phyloP scores from a whole-genome alignment of 1,140 invertebrate species.

The Heliconius himera region DNA sequence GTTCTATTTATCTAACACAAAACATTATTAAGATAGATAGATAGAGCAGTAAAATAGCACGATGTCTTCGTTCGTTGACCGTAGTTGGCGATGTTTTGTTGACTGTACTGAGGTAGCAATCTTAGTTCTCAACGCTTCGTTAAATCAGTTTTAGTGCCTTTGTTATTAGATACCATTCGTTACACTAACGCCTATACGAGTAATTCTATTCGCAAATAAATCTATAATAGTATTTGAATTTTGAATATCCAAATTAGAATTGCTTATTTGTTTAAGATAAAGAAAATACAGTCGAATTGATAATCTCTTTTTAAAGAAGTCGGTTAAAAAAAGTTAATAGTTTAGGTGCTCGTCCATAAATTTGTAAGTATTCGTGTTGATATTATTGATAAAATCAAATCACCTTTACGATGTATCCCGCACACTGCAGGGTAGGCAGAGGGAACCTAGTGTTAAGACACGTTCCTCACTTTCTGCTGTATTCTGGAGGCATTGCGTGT shows the following conservation, averaged over 20 bases:
- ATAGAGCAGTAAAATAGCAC: conserved; percentile 36
- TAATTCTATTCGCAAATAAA: background rate
- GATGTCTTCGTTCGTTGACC: conserved; percentile 68
- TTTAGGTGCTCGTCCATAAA: background rate
- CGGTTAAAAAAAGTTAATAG: background rate
- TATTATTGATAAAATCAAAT: background rate
- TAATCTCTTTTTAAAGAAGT: too few relatives aligned
- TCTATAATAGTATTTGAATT: background rate
- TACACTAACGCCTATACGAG: conserved; percentile 13
- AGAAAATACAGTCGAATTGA: too few relatives aligned
- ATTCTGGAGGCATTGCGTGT: too few relatives aligned
- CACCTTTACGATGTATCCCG: too few relatives aligned
- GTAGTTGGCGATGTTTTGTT: conserved; percentile 53
- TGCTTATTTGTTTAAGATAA: background rate
- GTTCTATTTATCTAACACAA: background rate
- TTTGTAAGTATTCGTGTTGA: background rate
- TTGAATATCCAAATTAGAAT: background rate
- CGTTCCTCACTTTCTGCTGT: too few relatives aligned
- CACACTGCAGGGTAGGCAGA: too few relatives aligned
- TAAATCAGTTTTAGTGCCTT: conserved; percentile 44
- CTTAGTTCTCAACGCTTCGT: conserved; percentile 40
- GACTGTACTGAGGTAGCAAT: conserved; percentile 45
- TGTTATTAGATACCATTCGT: conserved; percentile 21
- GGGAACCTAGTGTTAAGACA: too few relatives aligned
- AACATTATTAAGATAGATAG: conserved; percentile 6